Percentiles rank a stretch among this genome's conserved stretches.
Conservation (phyloP, 2,113 vertebrate genomes). For the Patagioenas fasciata region DNA sequence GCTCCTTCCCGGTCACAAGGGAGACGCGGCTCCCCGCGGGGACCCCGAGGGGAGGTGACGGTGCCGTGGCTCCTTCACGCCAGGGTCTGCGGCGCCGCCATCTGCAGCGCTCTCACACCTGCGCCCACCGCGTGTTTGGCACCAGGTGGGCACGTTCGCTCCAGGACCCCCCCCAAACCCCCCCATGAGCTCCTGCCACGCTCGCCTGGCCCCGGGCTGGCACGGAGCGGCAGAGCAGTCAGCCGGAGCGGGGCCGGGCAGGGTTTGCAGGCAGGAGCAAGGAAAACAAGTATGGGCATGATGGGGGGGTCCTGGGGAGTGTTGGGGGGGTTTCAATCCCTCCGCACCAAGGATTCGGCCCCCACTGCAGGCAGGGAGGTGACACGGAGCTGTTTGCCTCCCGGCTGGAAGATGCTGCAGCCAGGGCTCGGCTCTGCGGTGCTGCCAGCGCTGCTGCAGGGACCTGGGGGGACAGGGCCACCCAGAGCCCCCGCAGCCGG, state of each 20-base stretch:
- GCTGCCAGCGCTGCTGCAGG: not conserved
- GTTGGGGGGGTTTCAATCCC: rapidly evolving
- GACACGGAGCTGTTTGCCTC: not conserved
- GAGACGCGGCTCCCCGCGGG: not conserved
- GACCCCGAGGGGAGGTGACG: not conserved
- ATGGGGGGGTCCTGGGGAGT: not conserved
- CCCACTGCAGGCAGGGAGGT: not conserved
- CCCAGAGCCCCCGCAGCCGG: not conserved
- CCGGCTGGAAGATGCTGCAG: not conserved
- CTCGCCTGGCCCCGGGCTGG: not conserved
- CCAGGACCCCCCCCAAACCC: not conserved
- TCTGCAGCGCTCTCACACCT: not conserved
- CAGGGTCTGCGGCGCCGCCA: not conserved
- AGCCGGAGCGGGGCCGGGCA: not conserved
- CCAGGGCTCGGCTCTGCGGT: not conserved
- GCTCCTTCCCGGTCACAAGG: rapidly evolving
- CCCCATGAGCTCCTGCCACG: not conserved
- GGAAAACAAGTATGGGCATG: not conserved
- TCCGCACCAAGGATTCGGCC: not conserved
- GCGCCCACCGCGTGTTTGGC: not conserved
- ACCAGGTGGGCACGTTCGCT: not conserved
- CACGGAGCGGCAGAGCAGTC: not conserved
- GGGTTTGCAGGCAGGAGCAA: not conserved
- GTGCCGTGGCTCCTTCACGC: not conserved
- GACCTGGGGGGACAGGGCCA: not conserved